These are phyloP conservation scores for Pyrrhosoma nymphula DNA, from an alignment of 2,888 invertebrate species.

Conservation along the genomic window DNA sequence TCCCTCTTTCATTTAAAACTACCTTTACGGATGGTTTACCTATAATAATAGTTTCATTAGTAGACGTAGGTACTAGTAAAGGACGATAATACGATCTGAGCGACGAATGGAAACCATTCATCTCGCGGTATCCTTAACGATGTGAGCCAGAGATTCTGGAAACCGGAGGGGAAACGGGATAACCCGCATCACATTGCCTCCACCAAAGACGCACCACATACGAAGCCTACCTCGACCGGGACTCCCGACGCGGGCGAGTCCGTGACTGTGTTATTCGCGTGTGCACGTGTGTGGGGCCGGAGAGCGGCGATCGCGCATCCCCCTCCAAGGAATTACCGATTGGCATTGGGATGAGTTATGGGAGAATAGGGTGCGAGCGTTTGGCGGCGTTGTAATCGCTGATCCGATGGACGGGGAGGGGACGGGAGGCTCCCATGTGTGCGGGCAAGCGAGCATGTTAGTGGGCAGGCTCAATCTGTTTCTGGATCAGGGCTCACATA, in stretches of 20 bases:
- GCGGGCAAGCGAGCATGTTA: constrained; percentile 1
- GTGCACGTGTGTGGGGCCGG: background rate
- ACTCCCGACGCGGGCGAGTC: background rate
- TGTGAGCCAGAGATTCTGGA: background rate
- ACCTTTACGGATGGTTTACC: no score
- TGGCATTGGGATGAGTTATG: constrained; percentile 36
- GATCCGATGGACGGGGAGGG: background rate
- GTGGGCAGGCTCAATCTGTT: constrained; percentile 36
- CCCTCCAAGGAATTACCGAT: constrained; percentile 36
- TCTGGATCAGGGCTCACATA: constrained; percentile 22
- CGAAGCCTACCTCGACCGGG: background rate
- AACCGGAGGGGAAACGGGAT: background rate
- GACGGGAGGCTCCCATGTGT: background rate
- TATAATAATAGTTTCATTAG: no score
- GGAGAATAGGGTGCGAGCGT: background rate
- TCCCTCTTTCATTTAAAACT: no score
- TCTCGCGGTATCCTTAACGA: background rate
- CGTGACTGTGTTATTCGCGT: background rate
- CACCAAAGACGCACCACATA: background rate
- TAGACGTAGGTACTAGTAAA: no score
- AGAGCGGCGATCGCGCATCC: background rate
- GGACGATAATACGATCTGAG: background rate
- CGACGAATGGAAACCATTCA: constrained; percentile 1
- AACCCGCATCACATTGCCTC: background rate
- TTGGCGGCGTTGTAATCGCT: constrained; percentile 21